These are phyloP conservation scores for Phrynocephalus guinanensis DNA, from an alignment of 2,797 vertebrate species.

Conservation along the genomic window DNA sequence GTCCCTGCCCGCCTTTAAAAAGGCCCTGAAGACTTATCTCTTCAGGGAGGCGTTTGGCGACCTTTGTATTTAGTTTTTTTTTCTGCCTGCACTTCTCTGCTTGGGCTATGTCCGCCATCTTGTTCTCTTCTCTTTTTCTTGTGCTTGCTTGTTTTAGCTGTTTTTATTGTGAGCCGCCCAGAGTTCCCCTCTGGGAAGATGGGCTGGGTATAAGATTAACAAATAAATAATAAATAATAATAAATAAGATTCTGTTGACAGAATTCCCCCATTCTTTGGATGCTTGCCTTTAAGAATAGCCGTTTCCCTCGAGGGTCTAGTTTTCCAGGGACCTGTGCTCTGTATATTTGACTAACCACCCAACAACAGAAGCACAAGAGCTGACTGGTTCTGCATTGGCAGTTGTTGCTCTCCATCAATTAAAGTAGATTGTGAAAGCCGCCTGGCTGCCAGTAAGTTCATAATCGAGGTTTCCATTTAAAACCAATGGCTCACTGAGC, in stretches of 20 bases:
- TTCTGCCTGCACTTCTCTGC: too few relatives aligned
- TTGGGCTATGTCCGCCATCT: too few relatives aligned
- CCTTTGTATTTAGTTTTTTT: too few relatives aligned
- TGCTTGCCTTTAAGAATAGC: background rate
- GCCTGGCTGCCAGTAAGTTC: background rate
- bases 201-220: too few relatives aligned
- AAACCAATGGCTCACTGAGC: slow-evolving; percentile 1
- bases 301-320: background rate
- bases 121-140: too few relatives aligned
- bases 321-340: background rate
- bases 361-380: background rate
- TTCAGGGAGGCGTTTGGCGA: too few relatives aligned
- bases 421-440: background rate
- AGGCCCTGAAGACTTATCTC: too few relatives aligned
- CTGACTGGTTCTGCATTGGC: background rate
- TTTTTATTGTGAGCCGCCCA: too few relatives aligned
- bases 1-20: too few relatives aligned
- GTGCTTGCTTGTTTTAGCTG: too few relatives aligned
- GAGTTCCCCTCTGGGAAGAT: too few relatives aligned
- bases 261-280: background rate
- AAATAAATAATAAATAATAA: too few relatives aligned
- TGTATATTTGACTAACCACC: background rate
- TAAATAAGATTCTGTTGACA: background rate
- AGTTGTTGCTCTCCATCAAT: background rate
- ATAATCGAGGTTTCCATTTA: background rate